These are phyloP conservation scores for Spizella passerina DNA, from an alignment of 2,797 vertebrate genomes.

Conservation along the genomic window DNA sequence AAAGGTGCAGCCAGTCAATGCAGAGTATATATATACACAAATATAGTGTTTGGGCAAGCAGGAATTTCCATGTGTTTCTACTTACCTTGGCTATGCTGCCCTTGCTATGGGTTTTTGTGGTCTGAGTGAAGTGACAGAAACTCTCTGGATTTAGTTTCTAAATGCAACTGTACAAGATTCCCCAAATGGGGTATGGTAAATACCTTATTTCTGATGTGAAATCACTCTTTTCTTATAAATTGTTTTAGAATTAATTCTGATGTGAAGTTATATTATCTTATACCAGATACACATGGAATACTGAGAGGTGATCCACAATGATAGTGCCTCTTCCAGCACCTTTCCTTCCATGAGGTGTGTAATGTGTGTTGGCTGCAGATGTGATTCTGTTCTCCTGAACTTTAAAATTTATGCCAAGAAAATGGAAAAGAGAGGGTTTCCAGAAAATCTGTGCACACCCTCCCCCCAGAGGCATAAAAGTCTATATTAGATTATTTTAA, in stretches of 20 bases:
- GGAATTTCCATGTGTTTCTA: constrained; percentile 45
- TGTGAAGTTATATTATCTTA: neutral
- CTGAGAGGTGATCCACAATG: neutral
- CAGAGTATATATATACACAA: neutral
- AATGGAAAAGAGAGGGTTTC: neutral
- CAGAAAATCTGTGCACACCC: neutral
- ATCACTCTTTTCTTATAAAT: neutral
- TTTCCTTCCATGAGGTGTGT: neutral
- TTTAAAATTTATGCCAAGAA: neutral
- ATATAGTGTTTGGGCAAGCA: neutral
- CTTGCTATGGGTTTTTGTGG: neutral
- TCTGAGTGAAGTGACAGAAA: neutral
- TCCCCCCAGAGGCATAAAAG: neutral
- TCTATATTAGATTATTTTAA: constrained; percentile 29
- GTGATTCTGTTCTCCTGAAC: neutral
- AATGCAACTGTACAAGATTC: neutral
- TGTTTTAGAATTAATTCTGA: neutral
- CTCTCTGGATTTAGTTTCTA: neutral
- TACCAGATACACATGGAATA: neutral
- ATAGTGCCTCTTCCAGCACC: neutral
- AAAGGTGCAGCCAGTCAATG: neutral
- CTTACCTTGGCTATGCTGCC: neutral
- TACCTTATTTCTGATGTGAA: neutral
- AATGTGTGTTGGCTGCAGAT: neutral
- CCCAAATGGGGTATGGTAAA: neutral